A percentile compares a stretch with the other conserved stretches of the same genome.
Evolutionary conservation across 2,888 invertebrate genomes (phyloP).

Genomic region (Adela reaumurella): DNA sequence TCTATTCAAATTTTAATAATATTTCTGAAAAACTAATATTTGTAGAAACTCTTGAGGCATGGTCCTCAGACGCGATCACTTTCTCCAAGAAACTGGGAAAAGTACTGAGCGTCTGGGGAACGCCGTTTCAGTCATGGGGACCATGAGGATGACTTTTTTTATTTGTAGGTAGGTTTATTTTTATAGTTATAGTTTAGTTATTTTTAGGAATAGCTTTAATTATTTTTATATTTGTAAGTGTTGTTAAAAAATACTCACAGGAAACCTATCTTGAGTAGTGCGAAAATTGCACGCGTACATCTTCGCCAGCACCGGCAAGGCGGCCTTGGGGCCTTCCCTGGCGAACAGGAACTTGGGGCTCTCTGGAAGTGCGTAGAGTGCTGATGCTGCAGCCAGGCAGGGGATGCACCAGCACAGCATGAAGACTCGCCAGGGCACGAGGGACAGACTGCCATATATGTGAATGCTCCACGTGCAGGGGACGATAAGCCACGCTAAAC

Average conservation of each 20-base stretch:
- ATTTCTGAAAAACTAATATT: too few species aligned
- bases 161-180: too few species aligned
- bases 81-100: too few species aligned
- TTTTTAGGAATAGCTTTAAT: too few species aligned
- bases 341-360: slow-evolving; percentile 72
- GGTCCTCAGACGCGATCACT: too few species aligned
- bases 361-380: slow-evolving; percentile 63
- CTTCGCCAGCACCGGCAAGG: slow-evolving; percentile 56
- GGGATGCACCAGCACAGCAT: slow-evolving; percentile 64
- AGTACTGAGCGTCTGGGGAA: too few species aligned
- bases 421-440: slow-evolving; percentile 74
- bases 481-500: slow-evolving; percentile 65
- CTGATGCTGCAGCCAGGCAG: slow-evolving; percentile 57
- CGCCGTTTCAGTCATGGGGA: too few species aligned
- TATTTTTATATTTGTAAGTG: too few species aligned
- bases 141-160: too few species aligned
- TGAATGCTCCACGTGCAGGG: slow-evolving; percentile 52
- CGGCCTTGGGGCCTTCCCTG: slow-evolving; percentile 56
- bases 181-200: too few species aligned
- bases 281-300: slow-evolving; percentile 54
- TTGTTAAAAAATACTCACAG: slow-evolving; percentile 44
- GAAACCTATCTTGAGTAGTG: slow-evolving; percentile 25
- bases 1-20: too few species aligned
- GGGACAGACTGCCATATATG: slow-evolving; percentile 34
- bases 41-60: too few species aligned